A percentile compares a stretch with the other conserved stretches of the same genome.
phyloP scores from a whole-genome alignment of 2,113 vertebrate genomes.

The Nansenia antarctica region DNA sequence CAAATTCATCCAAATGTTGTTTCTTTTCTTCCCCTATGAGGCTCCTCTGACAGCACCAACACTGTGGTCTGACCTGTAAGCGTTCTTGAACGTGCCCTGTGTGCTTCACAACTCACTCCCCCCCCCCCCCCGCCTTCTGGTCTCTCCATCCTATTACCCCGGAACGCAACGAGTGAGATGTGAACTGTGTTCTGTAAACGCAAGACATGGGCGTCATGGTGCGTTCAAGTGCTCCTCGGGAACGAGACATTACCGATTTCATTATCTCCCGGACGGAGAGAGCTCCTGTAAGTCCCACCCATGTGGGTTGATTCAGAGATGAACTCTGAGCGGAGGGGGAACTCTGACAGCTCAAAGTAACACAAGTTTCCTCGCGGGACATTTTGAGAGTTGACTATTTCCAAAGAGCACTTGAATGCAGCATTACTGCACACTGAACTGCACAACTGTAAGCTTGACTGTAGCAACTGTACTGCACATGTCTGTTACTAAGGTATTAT shows the following conservation, averaged over 20 bases:
- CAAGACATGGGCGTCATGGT: neutral
- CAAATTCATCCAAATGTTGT: neutral
- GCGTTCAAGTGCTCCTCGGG: too few relatives aligned
- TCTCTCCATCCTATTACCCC: constrained; percentile 58
- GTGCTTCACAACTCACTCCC: constrained; percentile 56
- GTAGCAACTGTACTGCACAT: constrained; percentile 87
- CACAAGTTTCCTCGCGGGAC: too few relatives aligned
- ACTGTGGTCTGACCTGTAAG: neutral
- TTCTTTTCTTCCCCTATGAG: neutral
- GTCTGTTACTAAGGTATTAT: constrained; percentile 83
- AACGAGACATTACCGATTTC: too few relatives aligned
- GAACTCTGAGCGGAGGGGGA: too few relatives aligned
- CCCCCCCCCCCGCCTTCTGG: too few relatives aligned
- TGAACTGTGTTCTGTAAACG: constrained; percentile 65
- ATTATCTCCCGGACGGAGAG: too few relatives aligned
- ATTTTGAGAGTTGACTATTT: neutral
- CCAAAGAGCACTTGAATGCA: constrained; percentile 47
- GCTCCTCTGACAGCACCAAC: neutral
- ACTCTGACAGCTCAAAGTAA: too few relatives aligned
- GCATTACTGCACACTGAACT: constrained; percentile 87
- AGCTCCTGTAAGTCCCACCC: too few relatives aligned
- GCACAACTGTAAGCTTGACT: constrained; percentile 83
- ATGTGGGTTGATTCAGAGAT: too few relatives aligned
- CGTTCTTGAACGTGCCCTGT: constrained; percentile 50
- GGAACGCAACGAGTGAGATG: constrained; percentile 81